Evolutionary conservation across 1,140 invertebrate species (phyloP), one percentile per base, ranked within the genome.

Genomic region (Antheraea pernyi): DNA sequence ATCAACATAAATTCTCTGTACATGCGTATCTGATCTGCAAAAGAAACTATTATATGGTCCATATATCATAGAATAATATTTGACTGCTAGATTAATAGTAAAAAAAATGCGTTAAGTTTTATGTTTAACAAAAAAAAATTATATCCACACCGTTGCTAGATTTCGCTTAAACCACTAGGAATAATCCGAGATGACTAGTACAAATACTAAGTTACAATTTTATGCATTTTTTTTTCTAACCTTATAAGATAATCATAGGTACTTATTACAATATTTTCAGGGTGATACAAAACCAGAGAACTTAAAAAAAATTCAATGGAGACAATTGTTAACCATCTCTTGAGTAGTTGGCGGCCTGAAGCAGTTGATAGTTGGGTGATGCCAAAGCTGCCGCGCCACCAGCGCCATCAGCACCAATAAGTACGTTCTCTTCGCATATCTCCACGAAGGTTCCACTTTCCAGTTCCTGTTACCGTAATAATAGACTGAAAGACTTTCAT

Each of bases 1-100:
- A 87, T 73, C 16, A 81, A 48, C 39, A 93, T 62, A 71, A 92
- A 93, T 67, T 92, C 89, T 11, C 73, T 80, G 64, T 88, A 92
- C 66, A 92, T 63, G 5, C 83, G 80, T 18, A 84, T 80, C 72
- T 91, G 88, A 60, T 88, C 88, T 90, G 79, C 0, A 72, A 67
- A 73, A 53, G 5, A n/a, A 13, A 16, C 11, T 16, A 53, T 53
- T 16, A 53, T 53, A 53, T 13, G 39, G 39, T 8, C 7, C 11
- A 42, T 42, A 42, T 42, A 42, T 11, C 7, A 42, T 42, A 42
- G 39, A 42, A 42, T 30, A 42, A 60, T n/a, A 60, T 19, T 60
- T 60, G 59, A n/a, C 22, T 60, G 22, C 22, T 30, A 30, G 22
- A 4, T 30, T 30, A 30, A 30, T 30, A 4, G 22, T 30, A 30